These are phyloP conservation scores for Sarcophaga rosellei DNA, from an alignment of 2,888 invertebrate species.

Conservation along the genomic window DNA sequence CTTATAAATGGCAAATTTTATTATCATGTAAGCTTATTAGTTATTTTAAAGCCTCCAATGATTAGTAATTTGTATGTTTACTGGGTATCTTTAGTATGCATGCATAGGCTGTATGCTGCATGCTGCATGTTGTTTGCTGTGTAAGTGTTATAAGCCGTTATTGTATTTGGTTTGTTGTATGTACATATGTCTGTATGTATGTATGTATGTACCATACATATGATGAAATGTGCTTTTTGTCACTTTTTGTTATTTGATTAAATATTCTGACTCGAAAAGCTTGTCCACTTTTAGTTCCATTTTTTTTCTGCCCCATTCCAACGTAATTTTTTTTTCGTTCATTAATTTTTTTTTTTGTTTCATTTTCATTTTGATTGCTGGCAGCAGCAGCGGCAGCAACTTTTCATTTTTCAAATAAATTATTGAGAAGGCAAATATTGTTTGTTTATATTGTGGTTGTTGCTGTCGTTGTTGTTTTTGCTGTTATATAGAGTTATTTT, in stretches of 20 bases:
- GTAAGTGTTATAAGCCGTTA: neutral
- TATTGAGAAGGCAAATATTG: conserved; percentile 68
- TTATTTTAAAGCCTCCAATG: no score
- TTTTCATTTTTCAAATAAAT: conserved; percentile 70
- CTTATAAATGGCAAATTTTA: no score
- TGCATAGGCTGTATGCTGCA: no score
- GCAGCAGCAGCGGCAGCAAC: conserved; percentile 35
- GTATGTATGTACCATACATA: neutral
- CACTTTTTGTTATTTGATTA: conserved; percentile 62
- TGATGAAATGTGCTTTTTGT: conserved; percentile 63
- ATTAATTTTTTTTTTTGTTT: neutral
- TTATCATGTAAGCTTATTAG: no score
- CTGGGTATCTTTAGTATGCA: no score
- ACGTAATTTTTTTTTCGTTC: conserved; percentile 16
- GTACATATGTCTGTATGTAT: neutral
- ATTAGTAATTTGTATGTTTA: no score
- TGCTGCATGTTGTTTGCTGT: no score
- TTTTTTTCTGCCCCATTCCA: neutral
- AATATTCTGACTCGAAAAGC: conserved; percentile 52
- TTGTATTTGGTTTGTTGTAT: neutral
- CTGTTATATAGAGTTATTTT: neutral
- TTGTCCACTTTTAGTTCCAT: conserved; percentile 33
- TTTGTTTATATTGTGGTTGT: conserved; percentile 32
- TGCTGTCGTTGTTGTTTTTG: conserved; percentile 16
- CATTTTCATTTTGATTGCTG: conserved; percentile 38